Evolutionary conservation across 2,888 invertebrate genomes (phyloP).

Genomic region (Ichneumon xanthorius): DNA sequence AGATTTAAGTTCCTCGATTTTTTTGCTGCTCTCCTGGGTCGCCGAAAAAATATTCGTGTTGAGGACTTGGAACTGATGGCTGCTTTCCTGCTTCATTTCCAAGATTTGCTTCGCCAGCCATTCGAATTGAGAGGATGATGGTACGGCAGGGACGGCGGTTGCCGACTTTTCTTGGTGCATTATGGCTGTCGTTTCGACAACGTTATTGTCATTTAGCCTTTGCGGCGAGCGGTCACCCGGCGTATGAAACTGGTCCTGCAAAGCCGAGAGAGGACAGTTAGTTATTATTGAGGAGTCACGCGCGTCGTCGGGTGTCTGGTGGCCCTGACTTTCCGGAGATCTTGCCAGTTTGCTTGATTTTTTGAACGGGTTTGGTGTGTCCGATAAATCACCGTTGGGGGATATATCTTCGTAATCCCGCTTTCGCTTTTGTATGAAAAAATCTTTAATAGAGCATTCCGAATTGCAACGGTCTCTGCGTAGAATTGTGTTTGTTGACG

Average conservation of each 20-base stretch:
- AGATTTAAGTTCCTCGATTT: background rate
- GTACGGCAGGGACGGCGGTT: background rate
- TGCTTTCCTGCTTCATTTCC: background rate
- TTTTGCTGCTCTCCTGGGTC: background rate
- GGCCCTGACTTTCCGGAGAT: background rate
- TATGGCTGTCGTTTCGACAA: background rate
- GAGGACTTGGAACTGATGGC: background rate
- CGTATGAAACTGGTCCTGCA: background rate
- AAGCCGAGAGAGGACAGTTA: background rate
- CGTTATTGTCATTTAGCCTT: background rate
- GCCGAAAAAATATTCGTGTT: background rate
- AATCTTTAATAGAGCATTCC: background rate
- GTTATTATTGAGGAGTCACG: background rate
- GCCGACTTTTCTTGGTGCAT: background rate
- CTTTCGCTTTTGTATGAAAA: background rate
- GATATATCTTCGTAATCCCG: background rate
- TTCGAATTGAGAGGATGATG: background rate
- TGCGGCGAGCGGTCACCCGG: background rate
- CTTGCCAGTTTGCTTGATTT: background rate
- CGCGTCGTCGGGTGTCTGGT: no score
- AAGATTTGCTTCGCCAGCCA: no score
- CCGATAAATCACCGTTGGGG: background rate
- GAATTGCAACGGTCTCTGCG: background rate
- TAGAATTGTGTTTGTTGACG: background rate
- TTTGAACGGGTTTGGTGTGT: background rate